These are phyloP conservation scores for Mormoops blainvillei DNA, from an alignment of 2,113 vertebrate genomes.

Conservation along the genomic window DNA sequence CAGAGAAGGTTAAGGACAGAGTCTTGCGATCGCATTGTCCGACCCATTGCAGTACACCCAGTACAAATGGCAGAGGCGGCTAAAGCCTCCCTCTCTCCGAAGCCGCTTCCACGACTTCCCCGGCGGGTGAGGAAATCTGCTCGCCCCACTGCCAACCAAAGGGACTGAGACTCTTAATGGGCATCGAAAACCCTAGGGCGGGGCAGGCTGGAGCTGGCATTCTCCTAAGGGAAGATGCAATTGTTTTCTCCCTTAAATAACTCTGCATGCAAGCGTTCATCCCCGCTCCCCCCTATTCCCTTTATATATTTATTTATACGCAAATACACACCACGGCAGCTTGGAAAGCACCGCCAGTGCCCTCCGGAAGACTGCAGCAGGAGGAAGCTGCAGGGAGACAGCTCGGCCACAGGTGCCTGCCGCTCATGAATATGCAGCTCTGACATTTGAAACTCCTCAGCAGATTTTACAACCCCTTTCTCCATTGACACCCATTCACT, in stretches of 20 bases:
- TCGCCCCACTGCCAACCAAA: neutral
- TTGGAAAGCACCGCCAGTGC: slow-evolving; percentile 9
- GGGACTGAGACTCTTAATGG: neutral
- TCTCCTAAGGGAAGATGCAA: neutral
- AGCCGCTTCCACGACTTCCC: neutral
- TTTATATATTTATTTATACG: neutral
- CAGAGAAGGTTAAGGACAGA: slow-evolving; percentile 32
- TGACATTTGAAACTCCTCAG: slow-evolving; percentile 60
- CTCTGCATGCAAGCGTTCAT: neutral
- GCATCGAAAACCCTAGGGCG: neutral
- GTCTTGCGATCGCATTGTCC: neutral
- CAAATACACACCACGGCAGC: slow-evolving; percentile 21
- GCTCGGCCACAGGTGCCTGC: slow-evolving; percentile 34
- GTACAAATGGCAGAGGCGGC: neutral
- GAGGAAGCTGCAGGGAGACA: neutral
- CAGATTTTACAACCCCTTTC: slow-evolving; percentile 41
- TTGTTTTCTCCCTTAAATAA: neutral
- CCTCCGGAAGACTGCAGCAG: neutral
- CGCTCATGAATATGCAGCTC: slow-evolving; percentile 55
- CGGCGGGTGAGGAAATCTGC: neutral
- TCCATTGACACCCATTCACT: slow-evolving; percentile 46
- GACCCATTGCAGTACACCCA: neutral
- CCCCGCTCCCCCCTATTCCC: neutral
- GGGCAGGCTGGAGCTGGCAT: neutral
- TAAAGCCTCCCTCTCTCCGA: neutral